phyloP scores from a whole-genome alignment of 2,113 vertebrate genomes.

The Triplophysa rosa region DNA sequence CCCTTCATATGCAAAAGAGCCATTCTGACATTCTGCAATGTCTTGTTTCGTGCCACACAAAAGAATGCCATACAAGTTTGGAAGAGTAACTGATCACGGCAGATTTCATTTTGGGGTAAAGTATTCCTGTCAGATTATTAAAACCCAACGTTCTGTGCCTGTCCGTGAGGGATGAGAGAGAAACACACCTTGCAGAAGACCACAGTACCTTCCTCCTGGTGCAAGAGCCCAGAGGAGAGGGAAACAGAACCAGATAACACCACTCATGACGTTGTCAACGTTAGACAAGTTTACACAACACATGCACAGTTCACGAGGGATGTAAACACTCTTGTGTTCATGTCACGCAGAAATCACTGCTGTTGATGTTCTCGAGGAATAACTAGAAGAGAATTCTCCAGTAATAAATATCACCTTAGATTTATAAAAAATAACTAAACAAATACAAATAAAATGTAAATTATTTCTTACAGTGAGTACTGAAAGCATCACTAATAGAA shows the following conservation, averaged over 20 bases:
- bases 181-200: slow-evolving; percentile 97
- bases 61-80: too few species aligned
- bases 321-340: neutral
- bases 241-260: slow-evolving; percentile 78
- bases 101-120: neutral
- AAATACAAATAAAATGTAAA: too few species aligned
- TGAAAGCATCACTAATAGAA: too few species aligned
- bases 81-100: too few species aligned
- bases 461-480: too few species aligned
- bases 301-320: slow-evolving; percentile 37
- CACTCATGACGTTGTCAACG: slow-evolving; percentile 34
- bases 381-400: too few species aligned
- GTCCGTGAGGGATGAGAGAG: slow-evolving; percentile 11
- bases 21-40: too few species aligned
- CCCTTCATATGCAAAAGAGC: too few species aligned
- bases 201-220: slow-evolving; percentile 97
- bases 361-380: neutral
- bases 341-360: neutral
- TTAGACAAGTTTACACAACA: slow-evolving; percentile 38
- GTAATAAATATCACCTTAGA: too few species aligned
- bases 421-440: too few species aligned
- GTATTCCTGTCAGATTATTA: neutral
- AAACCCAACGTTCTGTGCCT: neutral
- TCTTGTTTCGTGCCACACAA: too few species aligned
- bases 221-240: slow-evolving; percentile 78